Evolutionary conservation across 2,888 invertebrate genomes (phyloP).

Genomic region (Nomada lathburiana): DNA sequence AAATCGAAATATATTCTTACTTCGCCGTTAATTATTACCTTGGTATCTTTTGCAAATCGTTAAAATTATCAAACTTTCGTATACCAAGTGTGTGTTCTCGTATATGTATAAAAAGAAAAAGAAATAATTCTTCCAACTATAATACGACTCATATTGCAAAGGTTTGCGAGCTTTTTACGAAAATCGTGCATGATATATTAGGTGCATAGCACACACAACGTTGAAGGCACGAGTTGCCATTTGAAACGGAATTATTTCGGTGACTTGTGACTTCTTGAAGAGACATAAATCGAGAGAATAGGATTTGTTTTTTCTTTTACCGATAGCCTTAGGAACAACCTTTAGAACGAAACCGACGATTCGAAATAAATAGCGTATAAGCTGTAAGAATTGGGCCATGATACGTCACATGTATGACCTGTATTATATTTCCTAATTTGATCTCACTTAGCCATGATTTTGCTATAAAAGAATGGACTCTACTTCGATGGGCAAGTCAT

Average conservation of each 20-base stretch:
- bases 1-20: constrained; percentile 10
- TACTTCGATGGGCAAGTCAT: constrained; percentile 48
- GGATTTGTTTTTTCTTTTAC: constrained; percentile 11
- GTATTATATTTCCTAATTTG: constrained; percentile 46
- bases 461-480: constrained; percentile 49
- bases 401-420: constrained; percentile 38
- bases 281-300: constrained; percentile 41
- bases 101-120: background rate
- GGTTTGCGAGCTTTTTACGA: constrained; percentile 18
- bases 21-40: constrained; percentile 22
- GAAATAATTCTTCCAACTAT: constrained; percentile 10
- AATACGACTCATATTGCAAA: constrained; percentile 29
- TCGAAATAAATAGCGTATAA: constrained; percentile 22
- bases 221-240: constrained; percentile 60
- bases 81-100: constrained; percentile 30
- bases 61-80: constrained; percentile 26
- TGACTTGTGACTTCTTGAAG: constrained; percentile 37
- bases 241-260: constrained; percentile 40
- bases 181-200: constrained; percentile 27
- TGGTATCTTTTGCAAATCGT: background rate
- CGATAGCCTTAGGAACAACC: constrained; percentile 48
- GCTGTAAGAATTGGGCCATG: constrained; percentile 40
- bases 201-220: constrained; percentile 17
- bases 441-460: constrained; percentile 25
- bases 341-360: constrained; percentile 28